Evolutionary conservation across 1,140 invertebrate genomes (phyloP).

Genomic region (Drosophila subpulchrella): DNA sequence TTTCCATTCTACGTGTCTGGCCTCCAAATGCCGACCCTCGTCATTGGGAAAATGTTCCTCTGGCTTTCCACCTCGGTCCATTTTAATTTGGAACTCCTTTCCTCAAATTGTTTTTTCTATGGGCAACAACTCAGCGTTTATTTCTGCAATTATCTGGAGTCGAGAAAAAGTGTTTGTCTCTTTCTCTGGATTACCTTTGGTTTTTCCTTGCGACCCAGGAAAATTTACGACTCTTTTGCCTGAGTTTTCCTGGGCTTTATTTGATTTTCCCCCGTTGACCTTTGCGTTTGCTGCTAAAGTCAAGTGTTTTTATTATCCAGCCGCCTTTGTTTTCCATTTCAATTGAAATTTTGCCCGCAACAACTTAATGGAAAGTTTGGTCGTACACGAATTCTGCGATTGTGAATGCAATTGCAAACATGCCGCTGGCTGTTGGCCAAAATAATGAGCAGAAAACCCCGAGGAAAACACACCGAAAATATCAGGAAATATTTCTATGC

Average conservation of each 20-base stretch:
- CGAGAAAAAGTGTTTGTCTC: conserved; percentile 19
- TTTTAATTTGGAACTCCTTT: conserved; percentile 24
- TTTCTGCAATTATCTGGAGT: conserved; percentile 44
- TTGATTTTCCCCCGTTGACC: conserved; percentile 54
- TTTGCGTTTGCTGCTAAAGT: conserved; percentile 50
- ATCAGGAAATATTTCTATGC: conserved; percentile 61
- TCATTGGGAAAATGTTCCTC: conserved; percentile 15
- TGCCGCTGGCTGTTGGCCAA: conserved; percentile 58
- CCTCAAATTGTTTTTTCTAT: conserved; percentile 50
- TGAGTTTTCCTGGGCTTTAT: conserved; percentile 21
- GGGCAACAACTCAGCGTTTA: conserved; percentile 48
- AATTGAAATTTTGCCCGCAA: conserved; percentile 49
- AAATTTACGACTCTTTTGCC: conserved; percentile 39
- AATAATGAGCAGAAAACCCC: conserved; percentile 24
- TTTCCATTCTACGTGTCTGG: conserved; percentile 32
- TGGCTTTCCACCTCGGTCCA: conserved; percentile 16
- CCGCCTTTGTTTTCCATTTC: conserved; percentile 44
- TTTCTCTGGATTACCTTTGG: conserved; percentile 31
- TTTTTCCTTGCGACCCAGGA: conserved; percentile 5
- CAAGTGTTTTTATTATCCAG: conserved; percentile 48
- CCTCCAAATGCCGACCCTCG: conserved; percentile 19
- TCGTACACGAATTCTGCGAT: conserved; percentile 24
- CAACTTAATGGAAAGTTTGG: conserved; percentile 65
- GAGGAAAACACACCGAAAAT: conserved; percentile 30
- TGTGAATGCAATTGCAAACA: conserved; percentile 42